Evolutionary conservation across 2,888 invertebrate genomes (phyloP).

Genomic region (Rotaria socialis): DNA sequence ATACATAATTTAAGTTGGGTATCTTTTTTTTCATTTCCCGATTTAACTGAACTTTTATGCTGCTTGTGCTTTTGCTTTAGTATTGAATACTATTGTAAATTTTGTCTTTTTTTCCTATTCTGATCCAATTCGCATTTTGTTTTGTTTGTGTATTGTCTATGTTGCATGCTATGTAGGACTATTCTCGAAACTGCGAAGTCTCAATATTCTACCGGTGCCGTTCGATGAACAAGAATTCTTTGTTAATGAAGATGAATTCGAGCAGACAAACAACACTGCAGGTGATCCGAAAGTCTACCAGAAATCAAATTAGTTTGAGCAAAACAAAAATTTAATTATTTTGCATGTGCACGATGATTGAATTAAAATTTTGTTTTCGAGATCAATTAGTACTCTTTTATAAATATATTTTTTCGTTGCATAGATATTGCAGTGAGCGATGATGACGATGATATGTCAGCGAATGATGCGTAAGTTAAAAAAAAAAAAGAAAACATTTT

Average conservation of each 20-base stretch:
- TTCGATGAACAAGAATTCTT: slow-evolving; percentile 33
- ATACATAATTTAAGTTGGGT: not conserved
- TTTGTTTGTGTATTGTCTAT: slow-evolving; percentile 5
- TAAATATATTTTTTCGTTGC: not conserved
- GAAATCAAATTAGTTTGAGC: not conserved
- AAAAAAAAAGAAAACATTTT: not conserved
- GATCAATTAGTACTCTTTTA: not conserved
- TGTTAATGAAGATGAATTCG: slow-evolving; percentile 3
- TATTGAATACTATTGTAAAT: not conserved
- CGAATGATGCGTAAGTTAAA: not conserved
- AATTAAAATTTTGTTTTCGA: not conserved
- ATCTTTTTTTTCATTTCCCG: not conserved
- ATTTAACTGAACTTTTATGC: not conserved
- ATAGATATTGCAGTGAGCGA: not conserved
- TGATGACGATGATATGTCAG: slow-evolving; percentile 14
- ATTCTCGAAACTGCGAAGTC: slow-evolving; percentile 27
- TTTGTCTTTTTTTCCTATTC: not conserved
- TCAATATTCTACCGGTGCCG: slow-evolving; percentile 7
- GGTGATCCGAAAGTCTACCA: not conserved
- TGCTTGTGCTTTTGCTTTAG: slow-evolving; percentile 5
- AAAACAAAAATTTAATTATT: not conserved
- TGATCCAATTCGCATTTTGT: not conserved
- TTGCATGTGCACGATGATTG: not conserved
- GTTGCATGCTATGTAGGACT: slow-evolving; percentile 19
- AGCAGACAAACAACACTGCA: not conserved